Percentiles rank a stretch among this genome's conserved stretches.
Conservation (phyloP, 2,888 invertebrate genomes). For the Carabus problematicus region DNA sequence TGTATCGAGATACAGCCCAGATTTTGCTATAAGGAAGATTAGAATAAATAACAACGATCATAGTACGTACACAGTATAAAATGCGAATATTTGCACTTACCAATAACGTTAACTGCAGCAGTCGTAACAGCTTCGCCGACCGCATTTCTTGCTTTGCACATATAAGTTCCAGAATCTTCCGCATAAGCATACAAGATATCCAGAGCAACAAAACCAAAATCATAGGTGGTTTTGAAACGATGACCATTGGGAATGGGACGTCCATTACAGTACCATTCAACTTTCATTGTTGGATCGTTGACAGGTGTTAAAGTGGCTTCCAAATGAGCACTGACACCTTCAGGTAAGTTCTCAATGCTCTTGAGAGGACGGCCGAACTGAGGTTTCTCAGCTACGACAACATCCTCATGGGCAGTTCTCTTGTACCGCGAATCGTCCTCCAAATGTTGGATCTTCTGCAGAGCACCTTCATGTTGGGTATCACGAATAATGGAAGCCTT, state of each 20-base stretch:
- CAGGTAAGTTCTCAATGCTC: conserved; percentile 81
- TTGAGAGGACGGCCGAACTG: conserved; percentile 89
- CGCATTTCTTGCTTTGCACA: conserved; percentile 94
- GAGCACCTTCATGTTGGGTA: conserved; percentile 90
- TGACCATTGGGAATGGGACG: conserved; percentile 92
- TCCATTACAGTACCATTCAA: conserved; percentile 98
- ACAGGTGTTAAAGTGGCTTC: conserved; percentile 96
- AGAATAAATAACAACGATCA: background rate
- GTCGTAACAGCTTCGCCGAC: conserved; percentile 96
- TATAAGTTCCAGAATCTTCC: conserved; percentile 96
- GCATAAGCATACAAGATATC: conserved; percentile 96
- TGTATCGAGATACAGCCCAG: conserved; percentile 86
- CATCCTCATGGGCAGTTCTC: conserved; percentile 75
- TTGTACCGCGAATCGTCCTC: conserved; percentile 84
- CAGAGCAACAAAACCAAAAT: conserved; percentile 96
- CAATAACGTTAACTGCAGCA: conserved; percentile 85
- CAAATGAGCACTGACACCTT: conserved; percentile 88
- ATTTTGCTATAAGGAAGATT: conserved; percentile 69
- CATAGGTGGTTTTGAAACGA: conserved; percentile 94
- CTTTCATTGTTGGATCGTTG: conserved; percentile 97
- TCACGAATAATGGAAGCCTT: conserved; percentile 86
- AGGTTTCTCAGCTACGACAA: conserved; percentile 81
- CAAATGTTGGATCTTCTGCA: conserved; percentile 91
- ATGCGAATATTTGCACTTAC: conserved; percentile 61
- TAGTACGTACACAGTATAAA: conserved; percentile 14